Evolutionary conservation across 2,113 vertebrate species (phyloP), one percentile per base, ranked within the genome.

Genomic region (Sclerurus mexicanus): DNA sequence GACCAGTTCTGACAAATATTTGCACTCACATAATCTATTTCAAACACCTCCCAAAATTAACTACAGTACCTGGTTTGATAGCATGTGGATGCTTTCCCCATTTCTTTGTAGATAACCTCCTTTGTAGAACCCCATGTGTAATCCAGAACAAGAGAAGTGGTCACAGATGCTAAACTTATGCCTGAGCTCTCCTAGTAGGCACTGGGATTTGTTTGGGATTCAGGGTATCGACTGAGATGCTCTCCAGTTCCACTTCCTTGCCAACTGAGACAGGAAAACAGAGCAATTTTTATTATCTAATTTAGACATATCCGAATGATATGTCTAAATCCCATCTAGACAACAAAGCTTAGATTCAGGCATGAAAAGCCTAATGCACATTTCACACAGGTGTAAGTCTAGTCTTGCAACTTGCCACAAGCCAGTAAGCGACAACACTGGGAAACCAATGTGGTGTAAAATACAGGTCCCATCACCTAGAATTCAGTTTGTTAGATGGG

Each of bases 1-100:
- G 90, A 81, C 71, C 56, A 66, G 52, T n/a, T 40, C 64, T 68
- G 78, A 71, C 55, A 94, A 93, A 94, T 92, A 95, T 96, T 92
- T 96, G 82, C 53, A 88, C 55, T 97, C 60, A 22, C 11, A 23
- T 28, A 47, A 87, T 87, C 74, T 50, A 44, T 93, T 67, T 91
- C 74, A 60, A 85, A 93, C 81, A 94, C 80, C 71, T 89, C 46
- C 64, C 46, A 72, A 95, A 93, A 82, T 50, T 30, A 60, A 49
- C 42, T 39, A 37, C 10, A 44, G 86, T 59, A 66, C 40, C 68
- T 76, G 44, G 24, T 83, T 78, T 91, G 69, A 78, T 20, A 91
- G 24, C 28, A 72, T 16, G 7, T 9, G 11, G 42, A 55, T 69
- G 40, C 14, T 86, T 85, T 56, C 81, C 20, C 44, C 55, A 71